Base-by-base conservation (phyloP, 2,113 vertebrate species). In the Physeter macrocephalus region DNA sequence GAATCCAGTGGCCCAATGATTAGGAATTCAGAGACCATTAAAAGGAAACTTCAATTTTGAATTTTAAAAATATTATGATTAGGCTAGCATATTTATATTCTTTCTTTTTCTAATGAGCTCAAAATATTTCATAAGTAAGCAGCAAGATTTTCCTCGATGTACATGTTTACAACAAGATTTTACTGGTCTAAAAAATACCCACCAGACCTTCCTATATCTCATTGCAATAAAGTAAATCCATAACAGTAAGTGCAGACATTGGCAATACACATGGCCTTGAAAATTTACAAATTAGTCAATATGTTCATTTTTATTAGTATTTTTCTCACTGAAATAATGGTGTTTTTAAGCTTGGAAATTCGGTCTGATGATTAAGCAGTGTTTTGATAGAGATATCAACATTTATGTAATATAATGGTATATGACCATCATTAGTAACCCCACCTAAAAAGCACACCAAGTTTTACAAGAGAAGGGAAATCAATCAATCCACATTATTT, bases 11-110 rank as follows among this genome's bases (percentile, higher is more conserved):
- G 49, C 23, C 81, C 34, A 96, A 61, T 71, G 90, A 78, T 90
- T 54, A 74, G 66, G 41, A 91, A 93, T 93, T 86, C 41, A 83
- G 43, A 97, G 34, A 71, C 25, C 74, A 78, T 67, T 27, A 90
- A 95, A 94, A 52, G 29, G 2, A 93, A 93, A 93, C 57, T 66
- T 87, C 27, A 57, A 39, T 90, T 96, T 77, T 85, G 21, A 49
- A 67, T 97, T 84, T 96, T 69, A 57, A 9, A 86, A 86, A 81
- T 90, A 49, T 64, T n/a, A 61, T 23, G 10, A 46, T 78, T 82
- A 86, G 31, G 34, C 62, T 92, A 82, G 59, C 9, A 93, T 46
- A 49, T 69, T 82, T 88, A 64, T 34, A 90, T 34, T 91, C 8
- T 81, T 91, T 4, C 39, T 57, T 90, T 91, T 80, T n/a, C 75